Percentiles rank a stretch among this genome's conserved stretches.
phyloP scores from a whole-genome alignment of 2,888 invertebrate species.

The Chloromyia formosa region DNA sequence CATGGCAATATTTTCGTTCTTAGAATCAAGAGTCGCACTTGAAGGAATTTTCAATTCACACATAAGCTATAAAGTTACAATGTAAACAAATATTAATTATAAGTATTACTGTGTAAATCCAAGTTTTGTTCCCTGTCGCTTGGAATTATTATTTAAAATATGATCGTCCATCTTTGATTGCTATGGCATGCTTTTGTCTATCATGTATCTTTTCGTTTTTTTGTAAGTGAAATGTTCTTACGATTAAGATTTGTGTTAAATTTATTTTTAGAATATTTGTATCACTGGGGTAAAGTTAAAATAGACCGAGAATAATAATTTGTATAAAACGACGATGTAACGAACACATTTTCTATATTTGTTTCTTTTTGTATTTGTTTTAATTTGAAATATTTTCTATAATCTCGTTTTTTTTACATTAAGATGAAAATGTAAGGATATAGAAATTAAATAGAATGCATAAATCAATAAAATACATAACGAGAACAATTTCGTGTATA shows the following conservation, averaged over 20 bases:
- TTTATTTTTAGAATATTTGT: slow-evolving; percentile 3
- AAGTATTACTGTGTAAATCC: slow-evolving; percentile 45
- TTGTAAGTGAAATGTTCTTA: background rate
- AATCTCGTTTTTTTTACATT: slow-evolving; percentile 36
- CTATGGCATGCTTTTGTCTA: slow-evolving; percentile 12
- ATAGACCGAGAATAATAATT: slow-evolving; percentile 10
- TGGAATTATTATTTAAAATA: slow-evolving; percentile 28
- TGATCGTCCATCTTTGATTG: slow-evolving; percentile 30
- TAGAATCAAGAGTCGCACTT: slow-evolving; percentile 43
- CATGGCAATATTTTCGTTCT: slow-evolving; percentile 23
- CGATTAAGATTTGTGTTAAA: slow-evolving; percentile 13
- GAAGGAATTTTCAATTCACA: slow-evolving; percentile 48
- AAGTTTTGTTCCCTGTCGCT: slow-evolving; percentile 42
- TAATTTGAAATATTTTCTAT: slow-evolving; percentile 27
- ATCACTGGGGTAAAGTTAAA: slow-evolving; percentile 13
- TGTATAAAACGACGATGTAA: slow-evolving; percentile 21
- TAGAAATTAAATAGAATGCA: slow-evolving; percentile 9
- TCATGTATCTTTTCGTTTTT: background rate
- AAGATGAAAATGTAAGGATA: slow-evolving; percentile 25
- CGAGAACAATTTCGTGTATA: slow-evolving; percentile 20
- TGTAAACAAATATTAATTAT: slow-evolving; percentile 43
- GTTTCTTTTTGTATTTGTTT: slow-evolving; percentile 18
- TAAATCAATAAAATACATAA: slow-evolving; percentile 18
- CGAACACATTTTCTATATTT: background rate
- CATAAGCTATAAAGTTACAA: slow-evolving; percentile 43